phyloP scores from a whole-genome alignment of 2,888 invertebrate genomes.

The Calephelis perditalis region DNA sequence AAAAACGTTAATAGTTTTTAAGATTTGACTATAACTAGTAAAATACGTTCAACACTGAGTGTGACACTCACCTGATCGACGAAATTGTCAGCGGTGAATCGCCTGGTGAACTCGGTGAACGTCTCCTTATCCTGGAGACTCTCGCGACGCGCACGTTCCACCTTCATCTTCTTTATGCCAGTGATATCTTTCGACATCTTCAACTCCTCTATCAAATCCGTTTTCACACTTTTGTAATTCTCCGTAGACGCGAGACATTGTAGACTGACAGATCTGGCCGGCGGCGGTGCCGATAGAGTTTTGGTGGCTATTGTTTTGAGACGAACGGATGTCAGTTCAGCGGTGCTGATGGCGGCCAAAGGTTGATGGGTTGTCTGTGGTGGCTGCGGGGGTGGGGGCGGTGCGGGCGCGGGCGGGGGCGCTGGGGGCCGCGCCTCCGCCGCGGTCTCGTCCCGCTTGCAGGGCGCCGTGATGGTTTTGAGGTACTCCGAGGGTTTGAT shows the following conservation, averaged over 20 bases:
- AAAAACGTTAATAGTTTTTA: too few species aligned
- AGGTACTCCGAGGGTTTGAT: conserved; percentile 96
- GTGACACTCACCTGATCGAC: conserved; percentile 88
- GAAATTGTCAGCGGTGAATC: conserved; percentile 91
- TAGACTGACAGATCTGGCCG: conserved; percentile 83
- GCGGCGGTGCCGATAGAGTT: conserved; percentile 88
- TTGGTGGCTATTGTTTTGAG: conserved; percentile 87
- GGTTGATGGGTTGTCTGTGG: conserved; percentile 80
- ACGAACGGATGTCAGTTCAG: conserved; percentile 90
- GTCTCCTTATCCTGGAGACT: conserved; percentile 90
- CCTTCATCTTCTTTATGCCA: conserved; percentile 95
- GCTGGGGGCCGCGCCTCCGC: conserved; percentile 80
- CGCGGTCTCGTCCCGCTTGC: conserved; percentile 72
- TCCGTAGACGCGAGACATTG: conserved; percentile 82
- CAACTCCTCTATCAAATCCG: conserved; percentile 93
- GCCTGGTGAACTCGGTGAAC: conserved; percentile 89
- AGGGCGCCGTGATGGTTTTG: conserved; percentile 86
- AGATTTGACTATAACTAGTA: too few species aligned
- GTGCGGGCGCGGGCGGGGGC: conserved; percentile 68
- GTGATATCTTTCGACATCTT: conserved; percentile 95
- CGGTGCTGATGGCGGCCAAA: conserved; percentile 89
- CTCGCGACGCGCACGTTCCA: conserved; percentile 91
- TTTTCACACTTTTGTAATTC: conserved; percentile 87
- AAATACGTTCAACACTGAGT: too few species aligned
- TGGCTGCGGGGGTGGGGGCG: conserved; percentile 55